Evolutionary conservation across 2,888 invertebrate species (phyloP).

Genomic region (Acanthoscelides obtectus): DNA sequence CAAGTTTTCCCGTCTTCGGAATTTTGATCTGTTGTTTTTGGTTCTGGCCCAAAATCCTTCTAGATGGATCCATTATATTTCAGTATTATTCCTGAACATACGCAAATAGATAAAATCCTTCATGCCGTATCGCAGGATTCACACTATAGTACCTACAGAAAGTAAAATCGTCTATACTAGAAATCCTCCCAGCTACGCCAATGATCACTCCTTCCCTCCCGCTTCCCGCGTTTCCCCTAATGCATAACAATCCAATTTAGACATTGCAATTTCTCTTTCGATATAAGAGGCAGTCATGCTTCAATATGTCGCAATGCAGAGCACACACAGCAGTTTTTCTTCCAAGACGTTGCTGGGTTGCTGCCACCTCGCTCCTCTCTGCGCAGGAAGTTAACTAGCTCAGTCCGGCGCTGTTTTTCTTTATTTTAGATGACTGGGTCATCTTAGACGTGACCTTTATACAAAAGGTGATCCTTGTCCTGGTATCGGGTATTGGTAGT

Average conservation of each 20-base stretch:
- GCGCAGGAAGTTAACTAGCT: not conserved
- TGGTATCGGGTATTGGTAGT: not conserved
- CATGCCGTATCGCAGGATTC: no score
- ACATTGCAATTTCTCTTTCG: slow-evolving; percentile 2
- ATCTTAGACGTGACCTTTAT: not conserved
- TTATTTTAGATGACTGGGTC: not conserved
- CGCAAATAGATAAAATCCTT: no score
- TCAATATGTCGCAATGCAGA: slow-evolving; percentile 44
- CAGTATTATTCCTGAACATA: no score
- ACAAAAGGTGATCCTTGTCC: not conserved
- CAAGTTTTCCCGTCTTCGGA: no score
- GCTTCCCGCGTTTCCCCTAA: not conserved
- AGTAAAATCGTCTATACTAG: not conserved
- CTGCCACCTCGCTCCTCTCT: not conserved
- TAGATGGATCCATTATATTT: no score
- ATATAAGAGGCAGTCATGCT: slow-evolving; percentile 28
- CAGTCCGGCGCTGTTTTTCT: not conserved
- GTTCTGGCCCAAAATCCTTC: no score
- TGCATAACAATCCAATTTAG: slow-evolving; percentile 5
- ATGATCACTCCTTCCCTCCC: not conserved
- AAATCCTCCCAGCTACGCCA: not conserved
- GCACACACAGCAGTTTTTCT: slow-evolving; percentile 29
- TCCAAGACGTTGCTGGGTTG: not conserved
- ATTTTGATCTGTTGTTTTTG: no score
- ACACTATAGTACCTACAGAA: no score